phyloP scores from a whole-genome alignment of 2,113 vertebrate species.

The Ciconia maguari region DNA sequence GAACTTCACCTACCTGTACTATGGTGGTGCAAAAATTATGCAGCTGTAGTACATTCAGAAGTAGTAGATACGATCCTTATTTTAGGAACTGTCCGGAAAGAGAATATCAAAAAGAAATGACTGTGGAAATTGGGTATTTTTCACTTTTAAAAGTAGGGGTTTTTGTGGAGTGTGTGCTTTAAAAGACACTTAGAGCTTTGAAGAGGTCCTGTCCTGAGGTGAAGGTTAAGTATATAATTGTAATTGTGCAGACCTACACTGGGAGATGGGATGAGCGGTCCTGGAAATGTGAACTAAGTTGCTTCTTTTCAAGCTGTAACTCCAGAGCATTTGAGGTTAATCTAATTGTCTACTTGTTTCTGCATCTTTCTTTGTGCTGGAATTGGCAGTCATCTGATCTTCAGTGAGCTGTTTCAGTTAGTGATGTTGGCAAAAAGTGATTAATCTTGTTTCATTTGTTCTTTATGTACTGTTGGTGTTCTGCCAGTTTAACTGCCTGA shows the following conservation, averaged over 20 bases:
- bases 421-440: not conserved
- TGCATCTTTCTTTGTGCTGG: not conserved
- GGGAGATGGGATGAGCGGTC: not conserved
- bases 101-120: not conserved
- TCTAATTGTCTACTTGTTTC: not conserved
- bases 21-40: not conserved
- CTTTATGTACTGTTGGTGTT: not conserved
- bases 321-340: not conserved
- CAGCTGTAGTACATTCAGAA: not conserved
- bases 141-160: rapidly evolving
- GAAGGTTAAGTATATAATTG: not conserved
- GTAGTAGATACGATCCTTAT: not conserved
- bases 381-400: not conserved
- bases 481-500: not conserved
- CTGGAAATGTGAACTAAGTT: not conserved
- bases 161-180: not conserved
- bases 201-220: not conserved
- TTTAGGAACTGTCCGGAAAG: not conserved
- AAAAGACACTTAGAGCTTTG: not conserved
- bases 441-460: not conserved
- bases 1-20: not conserved
- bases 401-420: not conserved
- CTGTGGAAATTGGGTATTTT: not conserved
- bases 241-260: not conserved
- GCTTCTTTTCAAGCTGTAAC: not conserved